Evolutionary conservation across 2,888 invertebrate genomes (phyloP).

Genomic region (Eudasyphora cyanicolor): DNA sequence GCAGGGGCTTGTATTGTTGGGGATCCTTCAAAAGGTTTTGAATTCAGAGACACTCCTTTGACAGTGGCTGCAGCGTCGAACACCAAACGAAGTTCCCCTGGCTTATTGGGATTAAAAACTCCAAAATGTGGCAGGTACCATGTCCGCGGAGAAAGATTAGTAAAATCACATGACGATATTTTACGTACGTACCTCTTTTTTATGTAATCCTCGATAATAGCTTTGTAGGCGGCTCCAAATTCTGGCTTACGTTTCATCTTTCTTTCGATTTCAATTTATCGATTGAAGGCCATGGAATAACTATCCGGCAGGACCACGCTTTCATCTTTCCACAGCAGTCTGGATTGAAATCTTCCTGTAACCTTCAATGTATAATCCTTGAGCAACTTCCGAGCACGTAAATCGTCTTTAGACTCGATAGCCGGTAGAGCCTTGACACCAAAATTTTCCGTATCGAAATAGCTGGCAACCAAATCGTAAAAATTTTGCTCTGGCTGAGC

Average conservation of each 20-base stretch:
- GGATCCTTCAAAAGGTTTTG: too few relatives aligned
- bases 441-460: conserved; percentile 36
- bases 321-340: conserved; percentile 2
- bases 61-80: neutral
- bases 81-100: neutral
- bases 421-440: conserved; percentile 47
- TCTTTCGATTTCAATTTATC: conserved; percentile 48
- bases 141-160: neutral
- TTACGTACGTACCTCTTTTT: conserved; percentile 47
- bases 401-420: conserved; percentile 32
- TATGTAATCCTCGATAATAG: conserved; percentile 35
- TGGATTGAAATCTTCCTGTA: conserved; percentile 6
- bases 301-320: conserved; percentile 27
- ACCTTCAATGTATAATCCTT: neutral
- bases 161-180: conserved; percentile 3
- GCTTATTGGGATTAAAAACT: conserved; percentile 1
- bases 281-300: conserved; percentile 3
- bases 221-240: conserved; percentile 47
- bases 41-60: too few relatives aligned
- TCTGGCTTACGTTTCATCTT: conserved; percentile 51
- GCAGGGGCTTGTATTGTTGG: conserved; percentile 21
- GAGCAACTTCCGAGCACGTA: neutral
- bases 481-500: neutral
- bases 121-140: neutral
- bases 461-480: neutral